A percentile compares a stretch with the other conserved stretches of the same genome.
These are phyloP conservation scores for Odocoileus virginianus DNA, from an alignment of 2,113 vertebrate genomes.

Conservation along the genomic window DNA sequence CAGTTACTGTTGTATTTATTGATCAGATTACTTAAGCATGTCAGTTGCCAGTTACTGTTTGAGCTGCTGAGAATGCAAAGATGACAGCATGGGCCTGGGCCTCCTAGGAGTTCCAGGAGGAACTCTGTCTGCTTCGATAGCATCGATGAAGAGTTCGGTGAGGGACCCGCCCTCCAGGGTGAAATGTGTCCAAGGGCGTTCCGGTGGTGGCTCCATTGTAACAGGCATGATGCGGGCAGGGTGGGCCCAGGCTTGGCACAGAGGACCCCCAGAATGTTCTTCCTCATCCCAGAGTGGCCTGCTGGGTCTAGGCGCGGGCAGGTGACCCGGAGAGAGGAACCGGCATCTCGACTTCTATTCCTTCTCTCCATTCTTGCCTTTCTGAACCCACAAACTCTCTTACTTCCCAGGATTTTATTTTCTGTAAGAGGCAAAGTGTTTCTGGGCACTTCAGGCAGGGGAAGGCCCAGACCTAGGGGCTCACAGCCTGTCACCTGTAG, in stretches of 20 bases:
- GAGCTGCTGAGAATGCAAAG: too few species aligned
- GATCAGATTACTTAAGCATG: not conserved
- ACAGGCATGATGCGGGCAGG: not conserved
- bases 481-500: not conserved
- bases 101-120: not conserved
- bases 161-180: not conserved
- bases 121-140: not conserved
- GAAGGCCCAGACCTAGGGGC: not conserved
- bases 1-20: not conserved
- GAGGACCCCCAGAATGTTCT: not conserved
- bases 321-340: not conserved
- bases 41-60: not conserved
- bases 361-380: not conserved
- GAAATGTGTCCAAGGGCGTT: not conserved
- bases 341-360: accelerated
- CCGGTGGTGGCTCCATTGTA: accelerated
- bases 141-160: not conserved
- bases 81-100: not conserved
- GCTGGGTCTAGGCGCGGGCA: accelerated
- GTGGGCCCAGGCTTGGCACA: not conserved
- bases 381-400: not conserved
- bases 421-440: not conserved
- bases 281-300: not conserved
- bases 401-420: not conserved
- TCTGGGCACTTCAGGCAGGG: not conserved